phyloP scores from a whole-genome alignment of 30 jellyfish, hydroid and myxozoan species.

The Pelagia noctiluca region DNA sequence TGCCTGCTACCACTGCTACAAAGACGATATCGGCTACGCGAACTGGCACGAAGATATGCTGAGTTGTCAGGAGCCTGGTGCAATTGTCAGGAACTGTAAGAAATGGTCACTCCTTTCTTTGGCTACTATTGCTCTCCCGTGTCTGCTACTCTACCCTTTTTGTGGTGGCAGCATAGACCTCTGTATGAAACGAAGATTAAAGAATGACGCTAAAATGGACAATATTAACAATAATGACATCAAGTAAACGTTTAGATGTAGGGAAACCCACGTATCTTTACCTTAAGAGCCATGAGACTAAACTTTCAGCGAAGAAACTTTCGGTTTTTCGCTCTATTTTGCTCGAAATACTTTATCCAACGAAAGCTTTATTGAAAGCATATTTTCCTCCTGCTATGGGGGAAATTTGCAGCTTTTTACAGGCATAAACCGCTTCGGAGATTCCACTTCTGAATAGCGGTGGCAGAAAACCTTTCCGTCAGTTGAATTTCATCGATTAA shows the following conservation, averaged over 20 bases:
- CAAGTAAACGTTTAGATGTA: not conserved
- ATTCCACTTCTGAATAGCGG: no score
- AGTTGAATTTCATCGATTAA: no score
- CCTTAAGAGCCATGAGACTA: no score
- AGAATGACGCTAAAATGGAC: not conserved
- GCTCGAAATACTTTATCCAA: no score
- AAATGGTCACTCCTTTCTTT: constrained; percentile 63
- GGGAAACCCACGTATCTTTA: not conserved
- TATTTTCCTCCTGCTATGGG: no score
- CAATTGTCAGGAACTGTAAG: constrained; percentile 8
- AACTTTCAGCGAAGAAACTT: no score
- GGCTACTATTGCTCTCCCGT: constrained; percentile 52
- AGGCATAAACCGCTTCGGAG: no score
- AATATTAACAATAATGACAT: not conserved
- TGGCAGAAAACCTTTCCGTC: no score
- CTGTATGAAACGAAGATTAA: constrained; percentile 54
- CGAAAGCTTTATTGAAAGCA: no score
- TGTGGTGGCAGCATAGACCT: constrained; percentile 52
- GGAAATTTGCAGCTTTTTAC: no score
- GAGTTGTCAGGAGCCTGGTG: constrained; percentile 27
- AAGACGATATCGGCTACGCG: constrained; percentile 88
- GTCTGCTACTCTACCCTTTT: constrained; percentile 59
- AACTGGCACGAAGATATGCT: constrained; percentile 64
- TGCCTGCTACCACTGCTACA: constrained; percentile 82
- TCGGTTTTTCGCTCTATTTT: no score